These are phyloP conservation scores for Megastigmus dorsalis DNA, from an alignment of 2,888 invertebrate genomes.

Conservation along the genomic window DNA sequence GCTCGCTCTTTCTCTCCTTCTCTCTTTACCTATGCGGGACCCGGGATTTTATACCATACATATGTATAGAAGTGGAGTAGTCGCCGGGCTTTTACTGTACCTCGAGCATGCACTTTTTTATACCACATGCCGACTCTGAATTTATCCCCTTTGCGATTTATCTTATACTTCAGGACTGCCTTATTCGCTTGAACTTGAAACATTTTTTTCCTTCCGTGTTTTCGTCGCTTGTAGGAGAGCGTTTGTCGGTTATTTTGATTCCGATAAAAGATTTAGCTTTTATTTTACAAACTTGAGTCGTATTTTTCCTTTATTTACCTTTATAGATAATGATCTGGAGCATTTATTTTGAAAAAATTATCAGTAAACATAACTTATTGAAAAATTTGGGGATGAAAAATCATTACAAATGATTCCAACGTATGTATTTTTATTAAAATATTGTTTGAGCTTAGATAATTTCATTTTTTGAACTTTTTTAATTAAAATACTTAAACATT, in stretches of 20 bases:
- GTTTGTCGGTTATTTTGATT: not conserved
- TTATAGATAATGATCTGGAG: too few species aligned
- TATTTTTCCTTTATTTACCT: too few species aligned
- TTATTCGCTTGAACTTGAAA: not conserved
- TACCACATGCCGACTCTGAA: not conserved
- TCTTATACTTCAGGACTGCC: not conserved
- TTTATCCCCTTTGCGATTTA: conserved; percentile 37
- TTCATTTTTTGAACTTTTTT: too few species aligned
- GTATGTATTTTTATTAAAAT: too few species aligned
- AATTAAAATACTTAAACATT: too few species aligned
- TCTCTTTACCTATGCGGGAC: not conserved
- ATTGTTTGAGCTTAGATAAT: too few species aligned
- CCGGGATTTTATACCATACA: not conserved
- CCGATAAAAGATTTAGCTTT: not conserved
- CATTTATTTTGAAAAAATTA: too few species aligned
- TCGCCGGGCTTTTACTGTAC: conserved; percentile 21
- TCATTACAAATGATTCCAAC: too few species aligned
- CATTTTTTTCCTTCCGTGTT: not conserved
- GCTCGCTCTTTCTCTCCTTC: not conserved
- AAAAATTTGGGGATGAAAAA: too few species aligned
- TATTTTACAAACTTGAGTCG: too few species aligned
- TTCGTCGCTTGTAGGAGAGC: not conserved
- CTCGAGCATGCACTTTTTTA: conserved; percentile 6
- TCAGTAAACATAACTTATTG: too few species aligned
- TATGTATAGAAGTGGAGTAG: conserved; percentile 3